Evolutionary conservation across 2,797 vertebrate genomes (phyloP).

Genomic region (Tamandua tetradactyla): DNA sequence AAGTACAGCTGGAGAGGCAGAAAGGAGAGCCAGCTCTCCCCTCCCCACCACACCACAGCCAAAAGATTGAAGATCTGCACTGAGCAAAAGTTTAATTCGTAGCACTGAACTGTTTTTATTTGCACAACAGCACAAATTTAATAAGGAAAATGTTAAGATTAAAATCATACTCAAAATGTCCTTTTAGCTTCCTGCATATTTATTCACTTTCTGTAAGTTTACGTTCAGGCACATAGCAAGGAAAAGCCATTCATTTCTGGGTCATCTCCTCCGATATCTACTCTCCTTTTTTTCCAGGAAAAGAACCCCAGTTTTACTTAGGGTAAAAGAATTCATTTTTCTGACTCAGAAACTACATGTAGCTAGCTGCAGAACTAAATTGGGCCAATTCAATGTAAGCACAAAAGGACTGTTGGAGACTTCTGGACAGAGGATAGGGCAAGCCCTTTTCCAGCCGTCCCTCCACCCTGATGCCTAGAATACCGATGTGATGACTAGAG

Average conservation of each 20-base stretch:
- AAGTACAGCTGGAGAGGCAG: neutral
- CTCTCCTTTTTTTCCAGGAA: neutral
- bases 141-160: slow-evolving; percentile 29
- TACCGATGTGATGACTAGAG: neutral
- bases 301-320: neutral
- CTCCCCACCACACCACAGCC: neutral
- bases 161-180: slow-evolving; percentile 54
- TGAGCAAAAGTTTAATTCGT: neutral
- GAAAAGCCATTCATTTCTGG: neutral
- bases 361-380: neutral
- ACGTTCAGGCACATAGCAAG: neutral
- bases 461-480: neutral
- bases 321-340: slow-evolving; percentile 2
- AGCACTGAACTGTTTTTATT: neutral
- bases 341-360: neutral
- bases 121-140: neutral
- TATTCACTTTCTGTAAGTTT: slow-evolving; percentile 25
- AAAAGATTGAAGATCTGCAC: neutral
- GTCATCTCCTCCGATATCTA: neutral
- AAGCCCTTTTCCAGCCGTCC: neutral
- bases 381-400: neutral
- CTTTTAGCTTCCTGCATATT: slow-evolving; percentile 34
- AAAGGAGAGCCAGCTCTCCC: neutral
- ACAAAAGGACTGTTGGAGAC: neutral
- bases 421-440: neutral